Conservation (phyloP, 1,140 invertebrate genomes). For the Amyelois transitella region DNA sequence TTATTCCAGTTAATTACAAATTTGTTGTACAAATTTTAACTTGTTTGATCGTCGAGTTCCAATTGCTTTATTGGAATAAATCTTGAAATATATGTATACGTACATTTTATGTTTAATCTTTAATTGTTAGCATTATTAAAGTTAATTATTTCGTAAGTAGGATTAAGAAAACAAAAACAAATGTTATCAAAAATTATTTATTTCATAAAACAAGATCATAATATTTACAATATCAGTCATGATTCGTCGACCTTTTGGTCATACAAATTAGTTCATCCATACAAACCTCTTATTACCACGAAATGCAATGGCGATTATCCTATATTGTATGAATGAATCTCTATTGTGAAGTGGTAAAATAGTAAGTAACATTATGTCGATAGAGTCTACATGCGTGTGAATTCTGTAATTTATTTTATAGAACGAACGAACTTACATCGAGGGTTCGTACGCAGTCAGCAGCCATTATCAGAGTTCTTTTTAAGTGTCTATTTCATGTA, state of each 20-base stretch:
- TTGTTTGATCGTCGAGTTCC: no score
- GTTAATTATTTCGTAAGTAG: not conserved
- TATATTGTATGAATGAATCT: slow-evolving; percentile 5
- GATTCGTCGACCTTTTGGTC: slow-evolving; percentile 29
- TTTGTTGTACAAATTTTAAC: no score
- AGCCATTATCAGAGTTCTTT: no score
- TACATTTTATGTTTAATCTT: slow-evolving; percentile 1
- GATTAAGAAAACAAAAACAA: slow-evolving; percentile 6
- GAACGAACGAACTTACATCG: no score
- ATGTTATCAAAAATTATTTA: slow-evolving; percentile 52
- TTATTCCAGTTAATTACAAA: no score
- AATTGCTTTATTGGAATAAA: no score
- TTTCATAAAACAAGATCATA: slow-evolving; percentile 63
- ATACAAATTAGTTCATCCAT: slow-evolving; percentile 31
- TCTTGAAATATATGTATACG: no score
- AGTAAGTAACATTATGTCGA: no score
- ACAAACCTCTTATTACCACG: slow-evolving; percentile 17
- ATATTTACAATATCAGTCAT: slow-evolving; percentile 72
- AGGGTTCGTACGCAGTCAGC: no score
- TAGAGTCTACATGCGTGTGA: no score
- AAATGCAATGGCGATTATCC: slow-evolving; percentile 9
- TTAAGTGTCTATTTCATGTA: no score
- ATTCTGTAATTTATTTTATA: not conserved
- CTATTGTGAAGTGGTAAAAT: not conserved
- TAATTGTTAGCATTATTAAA: not conserved